These are phyloP conservation scores for Paragorgia papillata DNA, from an alignment of 92 coral and sea anemone species.

Conservation along the genomic window DNA sequence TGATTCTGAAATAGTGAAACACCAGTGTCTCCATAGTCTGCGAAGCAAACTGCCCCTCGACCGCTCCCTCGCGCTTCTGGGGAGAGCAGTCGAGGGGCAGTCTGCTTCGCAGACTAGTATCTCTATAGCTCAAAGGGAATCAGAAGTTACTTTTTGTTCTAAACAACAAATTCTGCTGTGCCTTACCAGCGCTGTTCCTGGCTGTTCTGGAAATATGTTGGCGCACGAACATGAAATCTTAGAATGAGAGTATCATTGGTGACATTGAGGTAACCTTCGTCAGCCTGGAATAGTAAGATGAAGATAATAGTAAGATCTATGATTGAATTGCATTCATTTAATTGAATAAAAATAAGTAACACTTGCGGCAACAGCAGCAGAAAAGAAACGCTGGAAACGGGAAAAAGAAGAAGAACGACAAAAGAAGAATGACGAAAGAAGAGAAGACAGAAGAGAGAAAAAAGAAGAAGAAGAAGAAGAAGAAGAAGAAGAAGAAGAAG, in stretches of 20 bases:
- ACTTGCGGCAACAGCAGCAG: too few species aligned
- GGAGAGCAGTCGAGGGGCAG: too few species aligned
- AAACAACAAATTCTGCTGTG: too few species aligned
- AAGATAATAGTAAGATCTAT: not conserved
- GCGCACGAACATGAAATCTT: constrained; percentile 98
- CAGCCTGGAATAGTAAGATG: constrained; percentile 62
- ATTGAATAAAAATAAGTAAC: too few species aligned
- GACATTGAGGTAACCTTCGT: constrained; percentile 90
- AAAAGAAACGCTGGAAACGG: not conserved
- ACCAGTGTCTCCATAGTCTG: too few species aligned
- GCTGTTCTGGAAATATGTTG: constrained; percentile 98
- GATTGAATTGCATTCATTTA: too few species aligned
- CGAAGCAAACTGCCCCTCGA: too few species aligned
- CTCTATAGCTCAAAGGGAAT: too few species aligned
- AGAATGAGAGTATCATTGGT: constrained; percentile 95
- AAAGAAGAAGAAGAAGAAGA: not conserved
- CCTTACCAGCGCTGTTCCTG: constrained; percentile 96
- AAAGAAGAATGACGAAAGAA: not conserved
- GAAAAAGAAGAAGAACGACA: not conserved
- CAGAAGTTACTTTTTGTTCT: too few species aligned
- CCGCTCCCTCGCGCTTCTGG: too few species aligned
- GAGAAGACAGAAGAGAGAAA: not conserved
- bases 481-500: not conserved
- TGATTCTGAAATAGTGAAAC: too few species aligned
- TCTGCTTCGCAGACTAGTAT: too few species aligned